Base-by-base conservation (phyloP, 1,140 invertebrate species). In the Hesperophylax magnus region DNA sequence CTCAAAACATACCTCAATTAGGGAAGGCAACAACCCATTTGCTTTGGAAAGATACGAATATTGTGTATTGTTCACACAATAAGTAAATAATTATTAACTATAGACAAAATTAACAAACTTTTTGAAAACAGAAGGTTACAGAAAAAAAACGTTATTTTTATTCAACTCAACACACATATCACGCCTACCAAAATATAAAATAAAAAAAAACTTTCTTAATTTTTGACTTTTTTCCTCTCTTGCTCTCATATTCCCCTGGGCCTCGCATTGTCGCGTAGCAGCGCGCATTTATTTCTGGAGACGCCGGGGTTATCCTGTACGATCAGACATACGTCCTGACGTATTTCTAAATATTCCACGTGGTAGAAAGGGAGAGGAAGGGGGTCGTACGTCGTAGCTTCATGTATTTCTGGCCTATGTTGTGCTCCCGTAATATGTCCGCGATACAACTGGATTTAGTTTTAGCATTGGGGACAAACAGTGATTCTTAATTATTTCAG, bases 361-460 rank as follows among this genome's bases (percentile, higher is more conserved):
- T 1, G 39, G 0, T 20, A 18, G 58, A 77, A 22, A 7, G 58
- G 9, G 22, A 61, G 17, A 15, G 9, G 75, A 2, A 20, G 39
- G 31, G 53, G 20, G 17, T 24, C 31, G 58, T 56, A 31, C 2
- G 76, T 78, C 61, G 34, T 11, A 53, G 31, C 61, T 18, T 47
- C 11, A 20, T 24, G 31, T 52, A 53, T 61, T 63, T 34, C 58
- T 53, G 76, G 47, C 58, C 24, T 53, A 67, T 78, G 76, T 78
- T 78, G 58, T 78, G 76, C 76, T 78, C 60, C 34, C 39, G 61
- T 65, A 67, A 67, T 78, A 60, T 67, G 76, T 65, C 76, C 76
- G 53, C 60, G 76, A 34, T 65, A 78, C 76, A 53, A 60, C 61
- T 53, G 60, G 61, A 67, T 78, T 78, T 67, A 67, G 61, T 67